Evolutionary conservation across 2,797 vertebrate genomes (phyloP).

Genomic region (Gallinago nigripennis): DNA sequence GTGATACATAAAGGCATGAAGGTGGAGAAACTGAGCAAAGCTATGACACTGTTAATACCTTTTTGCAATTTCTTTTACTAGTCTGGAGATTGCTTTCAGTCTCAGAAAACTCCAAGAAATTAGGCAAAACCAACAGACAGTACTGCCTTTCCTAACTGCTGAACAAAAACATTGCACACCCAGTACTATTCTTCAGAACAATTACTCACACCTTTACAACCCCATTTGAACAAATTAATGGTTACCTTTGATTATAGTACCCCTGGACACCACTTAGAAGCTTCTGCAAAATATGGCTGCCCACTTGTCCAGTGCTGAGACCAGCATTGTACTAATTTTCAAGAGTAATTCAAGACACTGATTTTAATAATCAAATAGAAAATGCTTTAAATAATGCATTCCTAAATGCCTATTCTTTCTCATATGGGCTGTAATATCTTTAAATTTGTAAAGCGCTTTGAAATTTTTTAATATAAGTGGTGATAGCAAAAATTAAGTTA

Average conservation of each 20-base stretch:
- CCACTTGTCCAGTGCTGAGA: neutral
- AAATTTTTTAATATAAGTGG: neutral
- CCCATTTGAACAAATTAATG: neutral
- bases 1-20: neutral
- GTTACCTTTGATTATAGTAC: neutral
- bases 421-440: neutral
- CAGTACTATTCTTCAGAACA: neutral
- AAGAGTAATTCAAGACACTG: neutral
- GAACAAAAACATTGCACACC: neutral
- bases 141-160: neutral
- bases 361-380: neutral
- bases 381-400: neutral
- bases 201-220: neutral
- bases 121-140: neutral
- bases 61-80: neutral
- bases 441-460: neutral
- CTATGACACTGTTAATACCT: neutral
- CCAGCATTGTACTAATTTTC: neutral
- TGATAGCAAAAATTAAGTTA: neutral
- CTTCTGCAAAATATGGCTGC: neutral
- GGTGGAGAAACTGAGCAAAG: neutral
- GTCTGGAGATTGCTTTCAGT: neutral
- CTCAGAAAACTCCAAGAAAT: neutral
- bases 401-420: neutral
- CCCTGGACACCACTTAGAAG: neutral